These are phyloP conservation scores for Orycteropus afer DNA, from an alignment of 2,113 vertebrate genomes.

Conservation along the genomic window DNA sequence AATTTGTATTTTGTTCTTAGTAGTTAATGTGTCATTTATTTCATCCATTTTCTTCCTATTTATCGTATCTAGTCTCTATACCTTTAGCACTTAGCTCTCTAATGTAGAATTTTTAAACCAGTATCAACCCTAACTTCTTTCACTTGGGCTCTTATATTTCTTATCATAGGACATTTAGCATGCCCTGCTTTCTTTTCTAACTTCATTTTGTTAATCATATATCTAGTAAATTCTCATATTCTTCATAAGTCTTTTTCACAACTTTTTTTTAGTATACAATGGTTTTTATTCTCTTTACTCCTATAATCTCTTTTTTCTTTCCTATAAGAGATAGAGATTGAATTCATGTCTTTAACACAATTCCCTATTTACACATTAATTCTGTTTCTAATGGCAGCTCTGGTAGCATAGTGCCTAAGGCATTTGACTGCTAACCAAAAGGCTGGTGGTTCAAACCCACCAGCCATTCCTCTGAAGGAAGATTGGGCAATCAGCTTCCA, in stretches of 20 bases:
- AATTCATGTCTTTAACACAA: neutral
- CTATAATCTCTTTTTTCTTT: neutral
- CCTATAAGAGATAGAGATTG: neutral
- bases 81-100: constrained; percentile 2
- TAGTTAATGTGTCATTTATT: neutral
- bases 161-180: neutral
- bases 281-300: neutral
- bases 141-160: neutral
- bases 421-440: too few species aligned
- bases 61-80: neutral
- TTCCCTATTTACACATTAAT: neutral
- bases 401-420: too few species aligned
- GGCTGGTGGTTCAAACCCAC: too few species aligned
- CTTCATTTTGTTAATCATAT: constrained; percentile 1
- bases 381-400: neutral
- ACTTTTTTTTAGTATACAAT: neutral
- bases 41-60: neutral
- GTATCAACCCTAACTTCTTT: neutral
- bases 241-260: neutral
- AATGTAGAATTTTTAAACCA: constrained; percentile 12
- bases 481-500: too few species aligned
- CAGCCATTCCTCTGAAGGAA: too few species aligned
- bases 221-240: neutral
- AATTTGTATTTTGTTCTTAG: neutral
- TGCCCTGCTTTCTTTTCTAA: neutral